Evolutionary conservation across 1,140 invertebrate genomes (phyloP).

Genomic region (Apis dorsata): DNA sequence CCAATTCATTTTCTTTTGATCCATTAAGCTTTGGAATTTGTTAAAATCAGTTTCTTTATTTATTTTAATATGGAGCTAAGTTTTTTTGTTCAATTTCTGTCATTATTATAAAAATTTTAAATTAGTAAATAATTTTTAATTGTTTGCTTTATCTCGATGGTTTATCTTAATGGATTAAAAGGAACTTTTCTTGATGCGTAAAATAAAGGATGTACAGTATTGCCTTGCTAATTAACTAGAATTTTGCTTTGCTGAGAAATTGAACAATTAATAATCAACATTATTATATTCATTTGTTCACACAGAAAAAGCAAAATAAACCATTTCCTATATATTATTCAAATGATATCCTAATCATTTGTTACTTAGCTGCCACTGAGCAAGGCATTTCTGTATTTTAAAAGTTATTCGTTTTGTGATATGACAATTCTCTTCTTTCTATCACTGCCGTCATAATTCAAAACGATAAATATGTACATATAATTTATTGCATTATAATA

Average conservation of each 20-base stretch:
- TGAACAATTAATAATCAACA: too few species aligned
- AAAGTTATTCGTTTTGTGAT: slow-evolving; percentile 16
- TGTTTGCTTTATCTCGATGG: background rate
- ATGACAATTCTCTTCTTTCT: slow-evolving; percentile 10
- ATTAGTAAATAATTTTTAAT: background rate
- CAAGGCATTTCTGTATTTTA: background rate
- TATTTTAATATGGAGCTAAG: background rate
- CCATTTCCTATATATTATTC: too few species aligned
- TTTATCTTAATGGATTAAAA: slow-evolving; percentile 23
- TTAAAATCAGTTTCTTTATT: background rate
- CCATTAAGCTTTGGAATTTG: slow-evolving; percentile 24
- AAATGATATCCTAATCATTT: too few species aligned
- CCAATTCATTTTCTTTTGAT: slow-evolving; percentile 30
- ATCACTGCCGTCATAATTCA: slow-evolving; percentile 9
- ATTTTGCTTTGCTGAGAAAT: too few species aligned
- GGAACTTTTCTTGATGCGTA: background rate
- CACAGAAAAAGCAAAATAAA: too few species aligned
- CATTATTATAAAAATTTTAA: background rate
- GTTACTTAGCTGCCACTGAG: too few species aligned
- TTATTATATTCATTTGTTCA: too few species aligned
- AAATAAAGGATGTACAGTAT: background rate
- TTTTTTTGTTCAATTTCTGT: background rate
- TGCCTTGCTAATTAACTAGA: too few species aligned
- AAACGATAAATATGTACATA: slow-evolving; percentile 46
- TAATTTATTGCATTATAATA: slow-evolving; percentile 52